These are phyloP conservation scores for Tapera naevia DNA, from an alignment of 2,797 vertebrate genomes.

Conservation along the genomic window DNA sequence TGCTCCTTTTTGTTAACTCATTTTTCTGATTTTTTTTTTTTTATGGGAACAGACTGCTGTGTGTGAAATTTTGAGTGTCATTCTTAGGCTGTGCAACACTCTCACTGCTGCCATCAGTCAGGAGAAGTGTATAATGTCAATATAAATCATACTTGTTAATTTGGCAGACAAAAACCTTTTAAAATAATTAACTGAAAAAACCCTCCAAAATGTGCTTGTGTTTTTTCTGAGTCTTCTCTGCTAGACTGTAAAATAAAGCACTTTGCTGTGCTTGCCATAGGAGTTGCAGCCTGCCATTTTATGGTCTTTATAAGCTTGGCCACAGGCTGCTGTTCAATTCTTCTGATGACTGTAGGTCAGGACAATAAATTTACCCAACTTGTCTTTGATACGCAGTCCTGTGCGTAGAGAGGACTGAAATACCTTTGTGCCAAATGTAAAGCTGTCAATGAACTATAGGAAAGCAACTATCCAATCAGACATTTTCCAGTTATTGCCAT, in stretches of 20 bases:
- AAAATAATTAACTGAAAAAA: neutral
- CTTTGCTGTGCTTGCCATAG: neutral
- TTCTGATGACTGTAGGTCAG: neutral
- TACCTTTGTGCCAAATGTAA: neutral
- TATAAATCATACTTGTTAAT: neutral
- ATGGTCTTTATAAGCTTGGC: neutral
- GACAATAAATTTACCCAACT: neutral
- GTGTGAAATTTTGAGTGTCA: neutral
- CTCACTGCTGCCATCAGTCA: neutral
- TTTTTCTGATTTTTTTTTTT: neutral
- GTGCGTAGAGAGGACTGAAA: neutral
- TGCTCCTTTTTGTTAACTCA: neutral
- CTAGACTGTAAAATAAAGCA: neutral
- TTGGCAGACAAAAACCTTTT: neutral
- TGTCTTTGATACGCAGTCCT: neutral
- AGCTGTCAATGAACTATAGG: neutral
- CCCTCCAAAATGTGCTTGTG: fast-evolving
- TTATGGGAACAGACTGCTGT: neutral
- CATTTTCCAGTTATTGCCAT: neutral
- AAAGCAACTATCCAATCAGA: neutral
- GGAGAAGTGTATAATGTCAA: neutral
- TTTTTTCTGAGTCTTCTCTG: neutral
- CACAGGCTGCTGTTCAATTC: neutral
- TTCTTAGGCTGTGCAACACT: neutral
- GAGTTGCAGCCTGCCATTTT: neutral